Conservation (phyloP, 2,888 invertebrate species). For the Trachelus tabidus region DNA sequence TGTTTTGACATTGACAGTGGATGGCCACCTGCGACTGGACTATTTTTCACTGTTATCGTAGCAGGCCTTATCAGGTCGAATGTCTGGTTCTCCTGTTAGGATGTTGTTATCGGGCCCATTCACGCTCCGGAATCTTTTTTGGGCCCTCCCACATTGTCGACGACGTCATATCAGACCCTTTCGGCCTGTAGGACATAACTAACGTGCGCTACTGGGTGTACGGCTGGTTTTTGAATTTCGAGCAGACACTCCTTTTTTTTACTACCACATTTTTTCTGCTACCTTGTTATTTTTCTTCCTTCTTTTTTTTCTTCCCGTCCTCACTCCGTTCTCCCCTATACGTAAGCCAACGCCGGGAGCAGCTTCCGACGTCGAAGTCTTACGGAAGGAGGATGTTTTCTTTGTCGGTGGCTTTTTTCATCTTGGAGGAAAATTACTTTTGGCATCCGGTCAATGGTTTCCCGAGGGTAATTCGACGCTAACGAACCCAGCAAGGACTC, state of each 20-base stretch:
- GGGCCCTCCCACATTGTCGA: conserved; percentile 4
- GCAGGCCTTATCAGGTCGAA: neutral
- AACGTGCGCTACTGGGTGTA: neutral
- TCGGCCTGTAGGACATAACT: neutral
- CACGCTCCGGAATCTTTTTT: neutral
- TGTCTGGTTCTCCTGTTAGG: neutral
- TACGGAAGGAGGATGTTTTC: conserved; percentile 21
- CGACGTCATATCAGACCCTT: neutral
- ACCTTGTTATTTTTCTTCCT: neutral
- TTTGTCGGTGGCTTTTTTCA: conserved; percentile 10
- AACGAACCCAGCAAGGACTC: neutral
- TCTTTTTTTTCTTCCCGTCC: neutral
- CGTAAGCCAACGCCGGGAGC: neutral
- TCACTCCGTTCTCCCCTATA: neutral
- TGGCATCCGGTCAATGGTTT: neutral
- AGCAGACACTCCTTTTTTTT: neutral
- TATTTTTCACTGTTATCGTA: neutral
- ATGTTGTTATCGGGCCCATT: neutral
- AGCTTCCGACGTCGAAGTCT: conserved; percentile 1
- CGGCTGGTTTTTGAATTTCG: neutral
- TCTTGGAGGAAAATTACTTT: neutral
- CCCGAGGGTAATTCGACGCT: neutral
- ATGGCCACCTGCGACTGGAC: neutral
- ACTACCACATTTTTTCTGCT: neutral
- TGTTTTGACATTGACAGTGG: neutral